Base-by-base conservation (phyloP, 2,113 vertebrate species). In the Callospermophilus lateralis region DNA sequence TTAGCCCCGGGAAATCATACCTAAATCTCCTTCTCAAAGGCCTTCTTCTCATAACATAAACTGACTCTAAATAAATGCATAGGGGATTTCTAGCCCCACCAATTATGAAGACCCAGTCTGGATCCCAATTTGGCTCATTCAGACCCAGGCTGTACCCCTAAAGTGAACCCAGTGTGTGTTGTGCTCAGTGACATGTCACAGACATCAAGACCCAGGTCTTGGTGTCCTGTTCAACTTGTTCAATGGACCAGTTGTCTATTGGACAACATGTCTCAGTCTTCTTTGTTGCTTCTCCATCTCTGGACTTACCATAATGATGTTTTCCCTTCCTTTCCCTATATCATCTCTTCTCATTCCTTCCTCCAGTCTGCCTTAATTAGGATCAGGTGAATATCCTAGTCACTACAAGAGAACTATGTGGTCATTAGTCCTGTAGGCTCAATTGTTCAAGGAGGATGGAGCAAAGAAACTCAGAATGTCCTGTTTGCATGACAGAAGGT, bases 21-120 rank as follows among this genome's bases (percentile, higher is more conserved):
- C 76, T 79, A 95, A 84, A 58, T 32, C 53, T 42, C 61, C 63
- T 95, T 91, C 84, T 84, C 70, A 88, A 95, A 97, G 67, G 9
- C 15, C 22, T 30, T 88, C 39, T 83, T 85, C 42, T 73, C 28
- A 13, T 1, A 6, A 63, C 30, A 73, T 24, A 34, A 26, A 74
- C 30, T 83, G n/a, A 51, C 13, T 79, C 73, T 85, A 65, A 93
- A 78, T 67, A 97, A 92, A 67, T 77, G 7, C 58, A 48, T 34
- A 61, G 26, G 34, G 7, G 7, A 61, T 22, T 74, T 28, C 65
- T 10, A 95, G 42, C 6, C 76, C 30, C 30, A 78, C 53, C 39
- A 78, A n/a, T n/a, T 61, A 37, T 34, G 24, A 94, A 61, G 37
- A 72, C 7, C 8, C 1, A 87, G 61, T 22, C 55, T 70, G 26